These are phyloP conservation scores for Salminus brasiliensis DNA, from an alignment of 2,113 vertebrate species.

Conservation along the genomic window DNA sequence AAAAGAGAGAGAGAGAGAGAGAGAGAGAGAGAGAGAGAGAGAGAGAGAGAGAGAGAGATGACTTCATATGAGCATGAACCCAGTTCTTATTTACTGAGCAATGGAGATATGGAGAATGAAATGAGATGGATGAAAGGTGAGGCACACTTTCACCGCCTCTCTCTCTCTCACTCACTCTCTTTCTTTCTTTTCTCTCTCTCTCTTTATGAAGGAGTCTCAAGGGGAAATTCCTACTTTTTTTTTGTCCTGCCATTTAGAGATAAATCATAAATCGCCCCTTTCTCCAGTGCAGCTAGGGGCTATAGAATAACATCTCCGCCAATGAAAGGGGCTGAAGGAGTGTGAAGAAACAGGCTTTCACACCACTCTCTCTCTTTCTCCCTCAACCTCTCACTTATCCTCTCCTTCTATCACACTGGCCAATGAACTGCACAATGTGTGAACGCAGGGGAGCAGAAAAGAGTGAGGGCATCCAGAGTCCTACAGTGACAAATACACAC, in stretches of 20 bases:
- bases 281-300: constrained; percentile 51
- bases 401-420: not conserved
- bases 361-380: constrained; percentile 9
- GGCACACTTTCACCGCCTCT: constrained; percentile 42
- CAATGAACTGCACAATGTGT: constrained; percentile 44
- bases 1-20: constrained; percentile 12
- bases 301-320: constrained; percentile 60
- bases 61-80: constrained; percentile 43
- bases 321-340: constrained; percentile 18
- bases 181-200: constrained; percentile 28
- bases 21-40: not conserved
- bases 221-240: constrained; percentile 27
- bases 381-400: not conserved
- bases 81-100: constrained; percentile 50
- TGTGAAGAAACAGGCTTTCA: constrained; percentile 39
- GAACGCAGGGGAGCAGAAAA: constrained; percentile 24
- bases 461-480: not conserved
- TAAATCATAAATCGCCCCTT: constrained; percentile 28
- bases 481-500: not conserved
- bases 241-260: constrained; percentile 19
- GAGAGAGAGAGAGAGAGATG: constrained; percentile 15
- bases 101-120: constrained; percentile 29
- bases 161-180: constrained; percentile 36
- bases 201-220: constrained; percentile 38
- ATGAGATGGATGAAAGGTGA: constrained; percentile 34